Percentiles rank a stretch among this genome's conserved stretches.
phyloP scores from a whole-genome alignment of 2,113 vertebrate genomes.

The Sander vitreus region DNA sequence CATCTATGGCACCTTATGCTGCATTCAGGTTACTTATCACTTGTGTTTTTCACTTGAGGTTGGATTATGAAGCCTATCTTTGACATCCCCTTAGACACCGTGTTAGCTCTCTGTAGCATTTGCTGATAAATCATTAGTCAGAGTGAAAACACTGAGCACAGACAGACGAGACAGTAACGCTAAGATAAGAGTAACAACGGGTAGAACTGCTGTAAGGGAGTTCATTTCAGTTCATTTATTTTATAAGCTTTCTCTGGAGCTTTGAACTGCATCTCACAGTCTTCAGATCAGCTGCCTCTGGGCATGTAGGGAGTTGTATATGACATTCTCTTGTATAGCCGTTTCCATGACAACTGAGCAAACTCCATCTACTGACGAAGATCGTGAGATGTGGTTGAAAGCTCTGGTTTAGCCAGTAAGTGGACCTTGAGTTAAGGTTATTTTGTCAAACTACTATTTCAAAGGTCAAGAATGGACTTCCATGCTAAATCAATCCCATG shows the following conservation, averaged over 20 bases:
- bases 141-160: neutral
- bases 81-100: neutral
- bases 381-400: neutral
- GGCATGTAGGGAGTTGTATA: neutral
- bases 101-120: neutral
- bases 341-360: neutral
- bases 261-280: neutral
- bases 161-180: neutral
- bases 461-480: neutral
- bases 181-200: neutral
- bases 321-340: neutral
- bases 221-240: no score
- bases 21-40: neutral
- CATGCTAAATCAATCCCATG: neutral
- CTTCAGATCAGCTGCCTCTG: neutral
- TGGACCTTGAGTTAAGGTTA: neutral
- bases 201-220: no score
- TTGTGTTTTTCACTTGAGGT: neutral
- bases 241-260: neutral
- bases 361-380: neutral
- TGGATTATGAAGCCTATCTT: neutral
- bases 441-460: neutral
- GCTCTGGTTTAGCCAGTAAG: neutral
- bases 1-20: neutral
- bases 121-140: neutral